These are phyloP conservation scores for Chionoecetes opilio DNA, from an alignment of 1,140 invertebrate genomes.

Conservation along the genomic window DNA sequence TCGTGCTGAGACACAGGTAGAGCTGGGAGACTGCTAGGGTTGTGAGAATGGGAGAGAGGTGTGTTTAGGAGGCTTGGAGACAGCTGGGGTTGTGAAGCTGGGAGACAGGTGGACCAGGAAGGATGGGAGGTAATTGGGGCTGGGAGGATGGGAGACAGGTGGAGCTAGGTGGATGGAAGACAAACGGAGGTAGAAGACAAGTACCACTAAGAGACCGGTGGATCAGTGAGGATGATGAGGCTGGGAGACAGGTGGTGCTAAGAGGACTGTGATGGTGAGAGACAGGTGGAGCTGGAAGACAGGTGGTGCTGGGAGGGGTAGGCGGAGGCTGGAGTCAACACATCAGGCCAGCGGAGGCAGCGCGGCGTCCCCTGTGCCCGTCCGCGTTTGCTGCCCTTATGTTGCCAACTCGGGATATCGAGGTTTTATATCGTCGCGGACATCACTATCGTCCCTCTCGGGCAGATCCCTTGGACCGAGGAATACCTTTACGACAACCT, in stretches of 20 bases:
- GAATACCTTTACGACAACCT: constrained; percentile 12
- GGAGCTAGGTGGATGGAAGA: neutral
- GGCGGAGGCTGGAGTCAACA: constrained; percentile 41
- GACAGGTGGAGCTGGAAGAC: neutral
- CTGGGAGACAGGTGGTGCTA: neutral
- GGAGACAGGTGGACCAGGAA: constrained; percentile 34
- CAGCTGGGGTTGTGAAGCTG: constrained; percentile 42
- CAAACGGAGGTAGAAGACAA: neutral
- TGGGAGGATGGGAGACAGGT: neutral
- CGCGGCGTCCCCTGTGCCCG: constrained; percentile 64
- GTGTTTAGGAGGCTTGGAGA: neutral
- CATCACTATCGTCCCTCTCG: neutral
- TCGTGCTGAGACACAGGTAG: neutral
- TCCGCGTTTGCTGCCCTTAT: constrained; percentile 67
- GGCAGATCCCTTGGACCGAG: neutral
- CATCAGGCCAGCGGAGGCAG: constrained; percentile 53
- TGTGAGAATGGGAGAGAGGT: neutral
- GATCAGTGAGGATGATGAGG: neutral
- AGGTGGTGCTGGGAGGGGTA: neutral
- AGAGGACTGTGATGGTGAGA: neutral
- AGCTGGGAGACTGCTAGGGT: neutral
- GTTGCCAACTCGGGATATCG: constrained; percentile 56
- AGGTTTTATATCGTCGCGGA: neutral
- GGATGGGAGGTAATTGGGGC: neutral
- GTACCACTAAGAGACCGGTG: too few species aligned